A percentile compares a stretch with the other conserved stretches of the same genome.
phyloP scores from a whole-genome alignment of 1,140 invertebrate species.

The Apis florea region DNA sequence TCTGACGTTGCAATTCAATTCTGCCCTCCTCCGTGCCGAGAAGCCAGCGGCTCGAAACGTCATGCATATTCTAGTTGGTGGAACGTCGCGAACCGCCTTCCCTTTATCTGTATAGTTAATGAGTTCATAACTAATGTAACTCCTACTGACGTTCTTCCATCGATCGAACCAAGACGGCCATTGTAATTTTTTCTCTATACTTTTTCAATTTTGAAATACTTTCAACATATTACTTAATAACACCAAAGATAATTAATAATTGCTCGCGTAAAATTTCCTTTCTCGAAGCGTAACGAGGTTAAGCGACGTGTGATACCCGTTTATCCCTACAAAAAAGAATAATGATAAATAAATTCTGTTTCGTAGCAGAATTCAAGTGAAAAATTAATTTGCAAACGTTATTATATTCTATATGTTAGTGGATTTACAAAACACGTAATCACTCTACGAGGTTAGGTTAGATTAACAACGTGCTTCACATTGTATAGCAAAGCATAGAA shows the following conservation, averaged over 20 bases:
- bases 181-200: slow-evolving; percentile 1
- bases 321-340: too few relatives aligned
- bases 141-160: slow-evolving; percentile 57
- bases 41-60: slow-evolving; percentile 54
- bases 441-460: too few relatives aligned
- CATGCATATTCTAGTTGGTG: slow-evolving; percentile 68
- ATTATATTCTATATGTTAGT: too few relatives aligned
- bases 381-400: too few relatives aligned
- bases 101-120: slow-evolving; percentile 70
- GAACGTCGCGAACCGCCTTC: slow-evolving; percentile 58
- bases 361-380: too few relatives aligned
- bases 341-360: too few relatives aligned
- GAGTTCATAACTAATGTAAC: slow-evolving; percentile 65
- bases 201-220: not conserved
- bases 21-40: slow-evolving; percentile 40
- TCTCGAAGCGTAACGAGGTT: too few relatives aligned
- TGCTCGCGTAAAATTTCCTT: too few relatives aligned
- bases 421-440: too few relatives aligned
- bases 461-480: not conserved
- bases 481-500: not conserved
- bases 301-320: too few relatives aligned
- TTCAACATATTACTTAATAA: too few relatives aligned
- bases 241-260: too few relatives aligned
- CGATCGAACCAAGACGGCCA: slow-evolving; percentile 44
- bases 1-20: slow-evolving; percentile 62